A percentile compares a stretch with the other conserved stretches of the same genome.
Evolutionary conservation across 2,888 invertebrate genomes (phyloP).

Genomic region (Cheilosia scutellata): DNA sequence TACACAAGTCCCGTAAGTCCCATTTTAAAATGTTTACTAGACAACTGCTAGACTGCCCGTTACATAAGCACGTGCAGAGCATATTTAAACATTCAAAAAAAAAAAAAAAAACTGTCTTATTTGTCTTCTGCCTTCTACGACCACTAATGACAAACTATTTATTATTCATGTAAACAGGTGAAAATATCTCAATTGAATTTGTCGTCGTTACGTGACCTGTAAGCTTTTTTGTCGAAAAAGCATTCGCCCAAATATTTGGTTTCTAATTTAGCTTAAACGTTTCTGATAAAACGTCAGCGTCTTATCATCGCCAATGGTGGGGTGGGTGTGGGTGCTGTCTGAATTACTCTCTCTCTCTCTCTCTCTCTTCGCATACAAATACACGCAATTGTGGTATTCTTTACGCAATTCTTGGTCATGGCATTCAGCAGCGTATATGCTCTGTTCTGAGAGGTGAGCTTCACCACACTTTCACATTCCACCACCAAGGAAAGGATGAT

Average conservation of each 20-base stretch:
- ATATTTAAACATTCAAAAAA: neutral
- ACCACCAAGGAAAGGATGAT: constrained; percentile 31
- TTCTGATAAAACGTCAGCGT: constrained; percentile 55
- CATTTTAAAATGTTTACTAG: constrained; percentile 2
- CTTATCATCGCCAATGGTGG: constrained; percentile 52
- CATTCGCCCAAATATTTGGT: constrained; percentile 43
- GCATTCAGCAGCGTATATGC: constrained; percentile 49
- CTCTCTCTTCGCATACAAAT: constrained; percentile 25
- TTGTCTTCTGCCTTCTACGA: neutral
- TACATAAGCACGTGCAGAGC: constrained; percentile 12
- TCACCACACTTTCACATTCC: constrained; percentile 1
- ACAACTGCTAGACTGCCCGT: constrained; percentile 8
- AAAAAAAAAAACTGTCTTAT: neutral
- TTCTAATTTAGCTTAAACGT: constrained; percentile 51
- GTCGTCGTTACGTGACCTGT: constrained; percentile 52
- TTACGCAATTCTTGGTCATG: constrained; percentile 33
- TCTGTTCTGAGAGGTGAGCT: neutral
- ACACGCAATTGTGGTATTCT: constrained; percentile 2
- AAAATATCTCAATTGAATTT: constrained; percentile 35
- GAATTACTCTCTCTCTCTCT: constrained; percentile 30
- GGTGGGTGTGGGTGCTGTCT: constrained; percentile 12
- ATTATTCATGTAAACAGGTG: constrained; percentile 43
- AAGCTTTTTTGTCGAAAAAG: constrained; percentile 58
- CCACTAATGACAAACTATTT: constrained; percentile 38
- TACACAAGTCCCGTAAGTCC: neutral